phyloP scores from a whole-genome alignment of 1,140 invertebrate species.

The Camponotus floridanus region DNA sequence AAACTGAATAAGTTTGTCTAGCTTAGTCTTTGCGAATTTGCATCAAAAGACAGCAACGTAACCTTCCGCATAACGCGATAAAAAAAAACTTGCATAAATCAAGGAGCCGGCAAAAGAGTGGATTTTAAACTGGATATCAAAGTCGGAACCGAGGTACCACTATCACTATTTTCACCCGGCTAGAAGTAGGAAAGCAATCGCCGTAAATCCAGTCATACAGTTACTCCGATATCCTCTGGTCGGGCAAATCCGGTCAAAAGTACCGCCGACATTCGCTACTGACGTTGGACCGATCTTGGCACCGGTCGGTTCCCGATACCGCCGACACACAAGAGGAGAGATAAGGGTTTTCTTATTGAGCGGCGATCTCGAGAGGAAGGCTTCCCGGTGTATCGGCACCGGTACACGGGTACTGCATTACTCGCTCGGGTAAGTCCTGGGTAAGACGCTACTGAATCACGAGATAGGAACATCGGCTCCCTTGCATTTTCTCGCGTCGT shows the following conservation, averaged over 20 bases:
- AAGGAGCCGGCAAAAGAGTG: background rate
- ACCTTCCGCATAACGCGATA: background rate
- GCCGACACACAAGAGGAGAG: conserved; percentile 63
- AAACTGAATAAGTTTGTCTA: background rate
- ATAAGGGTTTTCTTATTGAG: conserved; percentile 80
- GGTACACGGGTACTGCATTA: conserved; percentile 83
- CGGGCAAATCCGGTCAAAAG: conserved; percentile 58
- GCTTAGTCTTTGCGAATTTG: background rate
- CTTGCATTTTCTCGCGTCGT: conserved; percentile 68
- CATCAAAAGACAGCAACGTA: background rate
- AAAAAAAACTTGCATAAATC: background rate
- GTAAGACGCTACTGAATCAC: conserved; percentile 82
- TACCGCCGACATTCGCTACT: conserved; percentile 53
- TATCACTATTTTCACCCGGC: background rate
- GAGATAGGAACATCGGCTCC: conserved; percentile 71
- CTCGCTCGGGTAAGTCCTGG: conserved; percentile 76
- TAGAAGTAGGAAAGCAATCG: background rate
- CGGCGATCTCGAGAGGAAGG: conserved; percentile 70
- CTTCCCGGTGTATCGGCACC: conserved; percentile 72
- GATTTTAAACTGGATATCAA: background rate
- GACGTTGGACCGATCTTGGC: conserved; percentile 67
- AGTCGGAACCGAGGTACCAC: background rate
- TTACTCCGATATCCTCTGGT: background rate
- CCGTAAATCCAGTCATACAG: conserved; percentile 31
- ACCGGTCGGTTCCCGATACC: conserved; percentile 57